Evolutionary conservation across 2,888 invertebrate genomes (phyloP), one percentile per base, ranked within the genome.

Genomic region (Oscheius sp.): DNA sequence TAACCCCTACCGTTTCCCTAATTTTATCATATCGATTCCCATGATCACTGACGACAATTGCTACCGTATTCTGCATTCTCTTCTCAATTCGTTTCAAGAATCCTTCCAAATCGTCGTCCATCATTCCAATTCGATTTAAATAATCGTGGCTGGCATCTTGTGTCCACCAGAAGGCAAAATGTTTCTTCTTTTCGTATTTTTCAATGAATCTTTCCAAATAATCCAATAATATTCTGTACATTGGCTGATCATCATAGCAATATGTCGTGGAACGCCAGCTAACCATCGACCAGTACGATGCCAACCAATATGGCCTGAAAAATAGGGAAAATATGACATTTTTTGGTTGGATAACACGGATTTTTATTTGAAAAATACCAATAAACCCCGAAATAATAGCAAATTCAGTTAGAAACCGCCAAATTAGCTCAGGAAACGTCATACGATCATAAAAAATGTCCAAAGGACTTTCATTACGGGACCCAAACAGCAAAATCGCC

Each of bases 11-110:
- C 5, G 89, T 89, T 66, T 88, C 86, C 52, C 89, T 79, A 45
- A 89, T 89, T 35, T 79, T 77, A 27, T 89, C 90, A 73, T 89
- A 89, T 41, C 90, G 84, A 79, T 89, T 88, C n/a, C 90, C 90
- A 76, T 90, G 90, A 76, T 90, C 90, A 72, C 89, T 89, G 76
- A 89, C 73, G 9, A 87, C 58, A 29, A 85, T 72, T 7, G 85
- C 71, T n/a, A 85, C 76, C 13, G 84, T 73, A 41, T 85, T 77
- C 7, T 84, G 71, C 49, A 86, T 58, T 18, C 29, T 16, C n/a
- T 64, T 21, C 53, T 76, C 74, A 56, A 79, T 77, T 35, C 53
- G 69, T 18, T 61, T 45, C 35, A 85, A 71, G 59, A 85, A 84
- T 13, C 55, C 49, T 6, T 72, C 74, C 29, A 78, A 74, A 63